These are phyloP conservation scores for Laticauda colubrina DNA, from an alignment of 2,113 vertebrate species.

Conservation along the genomic window DNA sequence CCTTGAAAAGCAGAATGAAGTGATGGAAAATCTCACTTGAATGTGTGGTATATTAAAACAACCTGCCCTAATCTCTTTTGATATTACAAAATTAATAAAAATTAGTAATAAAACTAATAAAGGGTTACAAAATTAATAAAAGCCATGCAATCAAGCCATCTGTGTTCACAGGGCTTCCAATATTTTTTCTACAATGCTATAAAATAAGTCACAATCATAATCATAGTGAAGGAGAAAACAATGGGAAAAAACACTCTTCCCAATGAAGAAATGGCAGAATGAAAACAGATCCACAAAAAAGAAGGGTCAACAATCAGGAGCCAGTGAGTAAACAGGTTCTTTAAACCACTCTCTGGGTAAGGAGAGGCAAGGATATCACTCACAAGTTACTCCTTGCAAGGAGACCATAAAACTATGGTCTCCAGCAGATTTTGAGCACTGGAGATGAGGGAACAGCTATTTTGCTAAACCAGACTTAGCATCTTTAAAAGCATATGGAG, in stretches of 20 bases:
- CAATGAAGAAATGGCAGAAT: background rate
- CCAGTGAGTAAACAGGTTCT: background rate
- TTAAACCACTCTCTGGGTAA: background rate
- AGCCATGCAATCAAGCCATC: background rate
- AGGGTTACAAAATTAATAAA: background rate
- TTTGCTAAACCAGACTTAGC: background rate
- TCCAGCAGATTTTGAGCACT: background rate
- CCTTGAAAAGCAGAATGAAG: background rate
- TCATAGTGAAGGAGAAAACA: background rate
- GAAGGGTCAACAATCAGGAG: background rate
- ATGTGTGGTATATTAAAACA: background rate
- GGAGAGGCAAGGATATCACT: background rate
- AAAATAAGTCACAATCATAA: background rate
- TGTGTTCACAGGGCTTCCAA: background rate
- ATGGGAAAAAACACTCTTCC: background rate
- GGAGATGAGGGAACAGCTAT: background rate
- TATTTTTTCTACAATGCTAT: background rate
- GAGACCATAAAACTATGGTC: background rate
- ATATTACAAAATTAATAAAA: background rate
- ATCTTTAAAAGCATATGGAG: background rate
- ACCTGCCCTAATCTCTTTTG: background rate
- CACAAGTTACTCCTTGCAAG: background rate
- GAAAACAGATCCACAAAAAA: background rate
- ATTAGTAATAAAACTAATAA: too few relatives aligned
- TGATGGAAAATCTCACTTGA: background rate